These are phyloP conservation scores for Phainopepla nitens DNA, from an alignment of 2,113 vertebrate species.

Conservation along the genomic window DNA sequence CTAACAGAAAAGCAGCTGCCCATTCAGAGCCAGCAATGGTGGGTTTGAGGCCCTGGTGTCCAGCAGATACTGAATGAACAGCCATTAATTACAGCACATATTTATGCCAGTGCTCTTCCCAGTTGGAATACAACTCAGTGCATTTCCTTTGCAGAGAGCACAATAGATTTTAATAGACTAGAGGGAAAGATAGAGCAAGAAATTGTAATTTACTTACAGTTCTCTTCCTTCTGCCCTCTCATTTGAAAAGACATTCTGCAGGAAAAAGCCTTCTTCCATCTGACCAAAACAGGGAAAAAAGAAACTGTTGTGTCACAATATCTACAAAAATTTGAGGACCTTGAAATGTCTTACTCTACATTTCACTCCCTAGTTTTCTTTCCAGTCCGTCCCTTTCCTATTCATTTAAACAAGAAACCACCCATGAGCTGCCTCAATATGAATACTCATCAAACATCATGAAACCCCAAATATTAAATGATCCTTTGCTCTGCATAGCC, in stretches of 20 bases:
- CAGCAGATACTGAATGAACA: neutral
- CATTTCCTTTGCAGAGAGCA: neutral
- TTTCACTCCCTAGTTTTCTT: neutral
- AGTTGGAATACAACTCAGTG: neutral
- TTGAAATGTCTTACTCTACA: neutral
- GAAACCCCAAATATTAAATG: neutral
- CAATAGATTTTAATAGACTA: neutral
- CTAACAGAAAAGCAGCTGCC: neutral
- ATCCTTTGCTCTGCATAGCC: neutral
- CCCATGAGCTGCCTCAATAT: neutral
- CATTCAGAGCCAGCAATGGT: neutral
- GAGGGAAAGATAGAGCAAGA: neutral
- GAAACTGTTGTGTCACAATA: neutral
- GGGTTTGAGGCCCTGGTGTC: neutral
- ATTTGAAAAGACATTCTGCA: neutral
- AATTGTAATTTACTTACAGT: neutral
- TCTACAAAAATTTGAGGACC: neutral
- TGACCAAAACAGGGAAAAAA: neutral
- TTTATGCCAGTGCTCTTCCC: neutral
- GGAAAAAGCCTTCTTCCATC: neutral
- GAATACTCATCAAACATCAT: neutral
- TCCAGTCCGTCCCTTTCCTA: neutral
- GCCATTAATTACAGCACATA: neutral
- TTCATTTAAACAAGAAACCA: neutral
- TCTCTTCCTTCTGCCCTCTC: neutral